Conservation (phyloP, 2,113 vertebrate genomes). For the Synodontis membranacea region DNA sequence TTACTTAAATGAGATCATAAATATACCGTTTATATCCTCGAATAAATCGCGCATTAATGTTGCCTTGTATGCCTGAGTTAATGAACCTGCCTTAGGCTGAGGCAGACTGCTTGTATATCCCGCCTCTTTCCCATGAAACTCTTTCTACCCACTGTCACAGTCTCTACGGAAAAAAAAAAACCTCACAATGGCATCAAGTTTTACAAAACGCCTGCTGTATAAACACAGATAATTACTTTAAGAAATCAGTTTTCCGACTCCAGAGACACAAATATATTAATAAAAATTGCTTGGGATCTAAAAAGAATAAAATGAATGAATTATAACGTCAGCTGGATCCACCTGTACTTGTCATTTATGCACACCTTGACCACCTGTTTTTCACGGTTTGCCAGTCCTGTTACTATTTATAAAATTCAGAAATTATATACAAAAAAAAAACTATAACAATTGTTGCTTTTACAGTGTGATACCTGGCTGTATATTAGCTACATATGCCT, state of each 20-base stretch:
- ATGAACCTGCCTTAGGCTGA: neutral
- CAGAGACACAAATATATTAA: neutral
- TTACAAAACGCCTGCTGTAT: neutral
- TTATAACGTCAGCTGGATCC: neutral
- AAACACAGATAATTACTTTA: neutral
- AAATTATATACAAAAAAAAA: neutral
- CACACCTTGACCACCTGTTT: neutral
- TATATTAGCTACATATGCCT: neutral
- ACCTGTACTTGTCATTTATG: constrained; percentile 14
- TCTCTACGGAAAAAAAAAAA: neutral
- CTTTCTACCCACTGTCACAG: neutral
- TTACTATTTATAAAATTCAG: neutral
- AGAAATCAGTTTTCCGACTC: neutral
- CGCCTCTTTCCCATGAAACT: neutral
- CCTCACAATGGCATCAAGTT: neutral
- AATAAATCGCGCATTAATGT: neutral
- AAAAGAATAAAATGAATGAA: neutral
- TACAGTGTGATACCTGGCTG: neutral
- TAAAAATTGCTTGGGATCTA: neutral
- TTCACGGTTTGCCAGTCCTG: neutral
- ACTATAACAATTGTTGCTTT: neutral
- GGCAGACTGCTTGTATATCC: neutral
- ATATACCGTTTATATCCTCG: neutral
- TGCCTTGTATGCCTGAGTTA: neutral
- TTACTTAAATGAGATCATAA: neutral